Base-by-base conservation (phyloP, 2,888 invertebrate species). In the Pedicia rivosa region DNA sequence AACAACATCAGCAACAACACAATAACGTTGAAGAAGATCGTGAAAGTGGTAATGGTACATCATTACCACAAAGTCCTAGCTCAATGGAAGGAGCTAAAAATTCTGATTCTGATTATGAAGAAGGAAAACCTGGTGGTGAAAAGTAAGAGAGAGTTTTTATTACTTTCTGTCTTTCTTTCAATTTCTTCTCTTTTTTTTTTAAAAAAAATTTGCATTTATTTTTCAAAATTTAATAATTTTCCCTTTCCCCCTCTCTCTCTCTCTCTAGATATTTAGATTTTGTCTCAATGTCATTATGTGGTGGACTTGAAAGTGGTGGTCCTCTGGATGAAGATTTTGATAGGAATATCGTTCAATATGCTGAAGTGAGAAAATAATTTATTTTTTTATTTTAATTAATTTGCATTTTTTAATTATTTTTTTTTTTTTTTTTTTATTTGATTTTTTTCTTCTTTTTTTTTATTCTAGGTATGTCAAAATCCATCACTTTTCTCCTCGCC, bases 31-130 rank as follows among this genome's bases (percentile, higher is more conserved):
- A 92, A 48, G 88, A 88, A 57, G 95, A 95, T 66, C 80, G 82
- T 46, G 94, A 95, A 64, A 92, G 92, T 42, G 95, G 95, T 44
- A 91, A 91, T 59, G 95, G 95, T 28, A 86, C 90, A 26, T 94
- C 94, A 36, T 65, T 95, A 48, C 88, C 94, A 7, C 91, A 92
- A 56, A 92, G 92, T 34, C 88, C 88, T 13, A 82, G 84, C 50
- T 88, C 88, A 43, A 77, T 84, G 40, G 88, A 86, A 48, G 83
- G 84, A 15, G 67, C 68, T 10, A 77, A 78, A 50, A 74, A 74
- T n/a, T 57, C 83, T 14, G 84, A 84, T 58, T 83, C 82, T 6
- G 86, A 86, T 55, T 84, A 80, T 53, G 86, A 87, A 43, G 84
- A 86, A 50, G 66, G 69, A 29, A 75, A 74, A 51, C 64, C 68